Conservation (phyloP, 2,888 invertebrate species). For the Harpalus rufipes region DNA sequence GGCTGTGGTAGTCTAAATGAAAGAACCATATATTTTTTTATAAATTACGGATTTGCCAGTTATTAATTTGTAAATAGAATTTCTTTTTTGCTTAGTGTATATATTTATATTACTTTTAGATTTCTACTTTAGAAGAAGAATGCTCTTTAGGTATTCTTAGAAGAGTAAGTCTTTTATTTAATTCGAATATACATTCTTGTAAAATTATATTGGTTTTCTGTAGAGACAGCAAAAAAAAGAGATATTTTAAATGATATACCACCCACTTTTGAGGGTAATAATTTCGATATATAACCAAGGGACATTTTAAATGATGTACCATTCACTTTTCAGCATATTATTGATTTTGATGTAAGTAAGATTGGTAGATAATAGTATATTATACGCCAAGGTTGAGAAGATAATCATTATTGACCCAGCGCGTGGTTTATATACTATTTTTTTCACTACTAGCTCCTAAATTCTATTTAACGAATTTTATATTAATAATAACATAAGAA, state of each 20-base stretch:
- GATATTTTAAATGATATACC: not conserved
- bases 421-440: too few relatives aligned
- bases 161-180: not conserved
- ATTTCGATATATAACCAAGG: not conserved
- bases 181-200: not conserved
- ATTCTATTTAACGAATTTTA: too few relatives aligned
- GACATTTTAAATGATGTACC: conserved; percentile 1
- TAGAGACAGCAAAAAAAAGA: not conserved
- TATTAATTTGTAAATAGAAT: conserved; percentile 1
- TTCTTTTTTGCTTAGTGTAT: not conserved
- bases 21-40: not conserved
- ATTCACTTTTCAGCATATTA: conserved; percentile 7
- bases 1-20: not conserved
- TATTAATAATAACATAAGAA: too few relatives aligned
- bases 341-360: conserved; percentile 14
- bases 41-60: conserved; percentile 13
- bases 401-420: too few relatives aligned
- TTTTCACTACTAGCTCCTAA: too few relatives aligned
- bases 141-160: not conserved
- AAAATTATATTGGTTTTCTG: not conserved
- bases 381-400: too few relatives aligned
- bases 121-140: not conserved
- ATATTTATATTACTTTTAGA: conserved; percentile 4
- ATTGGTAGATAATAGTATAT: too few relatives aligned
- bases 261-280: not conserved